These are phyloP conservation scores for Drosophila melanosoma DNA, from an alignment of 2,888 invertebrate genomes.

Conservation along the genomic window DNA sequence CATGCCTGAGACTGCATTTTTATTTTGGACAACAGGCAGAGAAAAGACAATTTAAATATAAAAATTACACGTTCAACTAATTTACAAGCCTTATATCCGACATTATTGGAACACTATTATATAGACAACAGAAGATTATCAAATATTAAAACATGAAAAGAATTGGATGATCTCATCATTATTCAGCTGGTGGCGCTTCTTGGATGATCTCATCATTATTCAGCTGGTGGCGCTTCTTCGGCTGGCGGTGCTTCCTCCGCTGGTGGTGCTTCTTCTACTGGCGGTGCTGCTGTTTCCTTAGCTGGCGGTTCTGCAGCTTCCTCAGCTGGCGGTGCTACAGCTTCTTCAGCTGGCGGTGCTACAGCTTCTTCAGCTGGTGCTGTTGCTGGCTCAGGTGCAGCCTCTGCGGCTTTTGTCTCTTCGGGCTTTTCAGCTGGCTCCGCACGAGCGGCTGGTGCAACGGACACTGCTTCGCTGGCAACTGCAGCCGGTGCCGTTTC, in stretches of 20 bases:
- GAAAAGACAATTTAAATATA: slow-evolving; percentile 8
- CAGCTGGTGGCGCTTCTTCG: slow-evolving; percentile 34
- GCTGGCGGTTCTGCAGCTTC: slow-evolving; percentile 12
- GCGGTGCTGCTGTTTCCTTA: slow-evolving; percentile 11
- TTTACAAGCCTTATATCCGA: slow-evolving; percentile 29
- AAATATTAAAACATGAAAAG: slow-evolving; percentile 12
- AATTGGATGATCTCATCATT: background rate
- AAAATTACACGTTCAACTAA: slow-evolving; percentile 44
- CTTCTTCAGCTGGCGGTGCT: slow-evolving; percentile 4
- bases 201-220: slow-evolving; percentile 8
- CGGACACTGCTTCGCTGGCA: background rate
- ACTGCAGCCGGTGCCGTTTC: background rate
- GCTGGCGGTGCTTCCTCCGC: slow-evolving; percentile 9
- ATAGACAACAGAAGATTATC: background rate
- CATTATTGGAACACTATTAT: background rate
- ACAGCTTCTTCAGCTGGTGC: slow-evolving; percentile 7
- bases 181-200: slow-evolving; percentile 35
- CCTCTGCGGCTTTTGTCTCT: slow-evolving; percentile 2
- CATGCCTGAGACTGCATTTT: background rate
- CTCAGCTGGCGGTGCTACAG: slow-evolving; percentile 10
- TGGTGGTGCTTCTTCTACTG: slow-evolving; percentile 2
- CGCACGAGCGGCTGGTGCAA: background rate
- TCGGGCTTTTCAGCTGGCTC: slow-evolving; percentile 15
- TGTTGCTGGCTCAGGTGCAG: slow-evolving; percentile 13
- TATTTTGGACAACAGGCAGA: background rate